Conservation (phyloP, 2,888 invertebrate species). For the Toxonevra muliebris region DNA sequence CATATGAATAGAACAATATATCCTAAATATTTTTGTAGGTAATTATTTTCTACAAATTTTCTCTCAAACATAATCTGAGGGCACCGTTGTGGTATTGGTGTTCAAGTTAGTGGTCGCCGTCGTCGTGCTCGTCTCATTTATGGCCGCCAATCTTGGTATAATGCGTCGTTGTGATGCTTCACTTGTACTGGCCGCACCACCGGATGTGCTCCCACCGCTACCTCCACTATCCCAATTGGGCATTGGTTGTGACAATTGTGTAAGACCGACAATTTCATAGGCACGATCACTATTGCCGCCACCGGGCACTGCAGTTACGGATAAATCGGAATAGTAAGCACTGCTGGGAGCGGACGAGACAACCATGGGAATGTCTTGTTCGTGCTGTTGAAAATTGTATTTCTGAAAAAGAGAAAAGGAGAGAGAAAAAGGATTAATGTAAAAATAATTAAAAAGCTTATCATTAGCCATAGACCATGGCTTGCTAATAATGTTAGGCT, state of each 20-base stretch:
- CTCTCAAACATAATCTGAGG: constrained; percentile 70
- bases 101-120: constrained; percentile 62
- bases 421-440: constrained; percentile 17
- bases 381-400: constrained; percentile 64
- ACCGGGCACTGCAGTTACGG: constrained; percentile 67
- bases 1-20: background rate
- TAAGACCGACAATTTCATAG: constrained; percentile 71
- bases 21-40: constrained; percentile 23
- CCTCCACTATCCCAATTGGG: constrained; percentile 63
- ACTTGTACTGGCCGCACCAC: constrained; percentile 35
- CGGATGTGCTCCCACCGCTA: constrained; percentile 42
- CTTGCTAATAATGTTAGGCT: no score
- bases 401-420: constrained; percentile 46
- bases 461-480: no score
- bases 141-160: constrained; percentile 67
- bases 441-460: background rate
- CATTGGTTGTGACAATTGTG: constrained; percentile 66
- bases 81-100: constrained; percentile 64
- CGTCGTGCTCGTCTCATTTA: constrained; percentile 69
- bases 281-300: constrained; percentile 67
- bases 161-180: constrained; percentile 58
- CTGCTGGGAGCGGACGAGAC: constrained; percentile 75
- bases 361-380: constrained; percentile 67
- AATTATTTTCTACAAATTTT: constrained; percentile 18
- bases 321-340: constrained; percentile 78